Conservation (phyloP, 2,888 invertebrate genomes). For the Tinea pellionella region DNA sequence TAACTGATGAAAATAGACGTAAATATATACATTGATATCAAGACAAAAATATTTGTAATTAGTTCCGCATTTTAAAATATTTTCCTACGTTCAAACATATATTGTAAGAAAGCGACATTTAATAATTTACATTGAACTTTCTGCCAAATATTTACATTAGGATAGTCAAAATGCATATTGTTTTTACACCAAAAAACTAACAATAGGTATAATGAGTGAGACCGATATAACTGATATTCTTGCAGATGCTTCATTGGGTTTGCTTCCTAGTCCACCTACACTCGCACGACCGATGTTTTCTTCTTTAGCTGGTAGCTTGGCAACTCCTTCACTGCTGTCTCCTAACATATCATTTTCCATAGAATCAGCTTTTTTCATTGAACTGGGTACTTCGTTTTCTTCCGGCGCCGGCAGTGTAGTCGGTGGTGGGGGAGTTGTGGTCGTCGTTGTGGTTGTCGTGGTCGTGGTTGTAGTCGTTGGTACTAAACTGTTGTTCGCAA, state of each 20-base stretch:
- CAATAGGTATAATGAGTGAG: constrained; percentile 35
- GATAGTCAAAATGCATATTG: not conserved
- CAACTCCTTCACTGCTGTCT: constrained; percentile 40
- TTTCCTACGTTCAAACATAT: not conserved
- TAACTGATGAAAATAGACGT: not conserved
- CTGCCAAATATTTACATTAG: not conserved
- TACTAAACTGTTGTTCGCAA: constrained; percentile 79
- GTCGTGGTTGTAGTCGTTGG: constrained; percentile 78
- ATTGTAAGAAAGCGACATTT: not conserved
- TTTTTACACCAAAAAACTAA: constrained; percentile 31
- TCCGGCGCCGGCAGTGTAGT: constrained; percentile 62
- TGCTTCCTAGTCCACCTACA: constrained; percentile 46
- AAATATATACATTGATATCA: not conserved
- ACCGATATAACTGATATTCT: constrained; percentile 30
- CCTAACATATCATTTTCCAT: constrained; percentile 39
- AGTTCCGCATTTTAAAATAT: not conserved
- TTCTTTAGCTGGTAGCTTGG: constrained; percentile 41
- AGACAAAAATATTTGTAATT: not conserved
- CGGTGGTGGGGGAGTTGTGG: constrained; percentile 59
- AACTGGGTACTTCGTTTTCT: constrained; percentile 47
- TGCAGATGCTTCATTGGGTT: constrained; percentile 31
- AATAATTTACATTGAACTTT: not conserved
- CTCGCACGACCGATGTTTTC: constrained; percentile 44
- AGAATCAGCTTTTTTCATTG: constrained; percentile 36
- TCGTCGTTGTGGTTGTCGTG: constrained; percentile 72